Base-by-base conservation (phyloP, 2,113 vertebrate genomes). In the Circaetus cinerascens region DNA sequence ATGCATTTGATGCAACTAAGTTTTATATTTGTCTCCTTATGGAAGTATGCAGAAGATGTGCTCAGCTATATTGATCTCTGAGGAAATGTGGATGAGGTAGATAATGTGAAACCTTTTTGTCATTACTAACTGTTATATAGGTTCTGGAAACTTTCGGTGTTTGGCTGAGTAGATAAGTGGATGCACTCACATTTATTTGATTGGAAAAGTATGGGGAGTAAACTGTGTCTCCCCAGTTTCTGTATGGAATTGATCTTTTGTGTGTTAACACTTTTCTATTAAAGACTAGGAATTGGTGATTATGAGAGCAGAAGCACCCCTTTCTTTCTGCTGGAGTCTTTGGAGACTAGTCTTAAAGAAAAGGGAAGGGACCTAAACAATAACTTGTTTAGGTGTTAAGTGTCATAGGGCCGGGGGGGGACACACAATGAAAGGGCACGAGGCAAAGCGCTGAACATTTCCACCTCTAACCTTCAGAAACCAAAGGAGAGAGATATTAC, bases 101-200 rank as follows among this genome's bases (percentile, higher is more conserved):
- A 97, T 97, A 97, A 97, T 93, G 82, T 88, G 87, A 97, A 96
- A 91, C 95, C 78, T 96, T 97, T 96, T 97, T 98, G 94, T 96
- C 92, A 97, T 95, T 96, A 95, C 95, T 89, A 94, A 85, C 94
- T 74, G 72, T 94, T 96, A 93, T 92, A 97, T 55, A 90, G 94
- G 79, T 88, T 95, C 93, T 93, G 91, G 92, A 97, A 93, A 94
- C 88, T 96, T 96, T 93, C 84, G 87, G 87, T 95, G 81, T 91
- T 97, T 94, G 95, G 84, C 80, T 95, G 90, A 94, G 79, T 85
- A 97, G 96, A 96, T 97, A 97, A 97, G 91, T 97, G 96, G 55
- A 93, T 82, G 59, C 90, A 91, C 43, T 96, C 93, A 88, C 57
- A 50, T 89, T 90, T 88, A 93, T 94, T 95, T 96, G 93, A 95